These are phyloP conservation scores for Blastomussa wellsi DNA, from an alignment of 92 coral and sea anemone species.

Conservation along the genomic window DNA sequence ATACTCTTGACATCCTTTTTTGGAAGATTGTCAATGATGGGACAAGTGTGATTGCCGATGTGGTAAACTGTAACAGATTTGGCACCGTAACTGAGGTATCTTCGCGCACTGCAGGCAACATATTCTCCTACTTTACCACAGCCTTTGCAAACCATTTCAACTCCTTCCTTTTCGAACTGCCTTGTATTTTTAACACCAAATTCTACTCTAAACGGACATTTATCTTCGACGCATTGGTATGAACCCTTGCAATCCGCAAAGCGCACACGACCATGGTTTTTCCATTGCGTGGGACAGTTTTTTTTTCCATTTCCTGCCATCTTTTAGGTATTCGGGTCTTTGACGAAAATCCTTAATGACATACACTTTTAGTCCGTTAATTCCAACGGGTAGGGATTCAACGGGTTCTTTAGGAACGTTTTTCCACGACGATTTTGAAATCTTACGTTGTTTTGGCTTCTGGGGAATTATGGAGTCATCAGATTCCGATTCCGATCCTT, in stretches of 20 bases:
- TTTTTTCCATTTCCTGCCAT: slow-evolving; percentile 62
- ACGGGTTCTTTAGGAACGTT: not conserved
- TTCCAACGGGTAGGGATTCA: not conserved
- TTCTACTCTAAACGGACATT: slow-evolving; percentile 47
- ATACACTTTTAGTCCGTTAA: slow-evolving; percentile 34
- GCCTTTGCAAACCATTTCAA: slow-evolving; percentile 44
- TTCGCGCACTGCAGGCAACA: no score
- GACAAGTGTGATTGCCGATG: no score
- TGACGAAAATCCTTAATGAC: slow-evolving; percentile 12
- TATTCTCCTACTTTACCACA: slow-evolving; percentile 48
- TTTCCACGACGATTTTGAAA: slow-evolving; percentile 7
- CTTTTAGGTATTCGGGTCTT: slow-evolving; percentile 9
- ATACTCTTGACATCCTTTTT: slow-evolving; percentile 33
- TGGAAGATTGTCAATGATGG: slow-evolving; percentile 30
- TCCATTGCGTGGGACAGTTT: slow-evolving; percentile 46
- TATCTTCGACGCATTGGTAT: slow-evolving; percentile 28
- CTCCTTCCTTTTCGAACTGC: slow-evolving; percentile 51
- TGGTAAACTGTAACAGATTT: slow-evolving; percentile 57
- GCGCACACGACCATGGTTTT: slow-evolving; percentile 49
- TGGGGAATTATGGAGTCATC: slow-evolving; percentile 16
- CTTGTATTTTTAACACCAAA: slow-evolving; percentile 56
- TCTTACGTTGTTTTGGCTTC: no score
- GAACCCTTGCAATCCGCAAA: slow-evolving; percentile 59
- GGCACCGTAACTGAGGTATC: slow-evolving; percentile 56
- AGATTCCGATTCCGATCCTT: slow-evolving; percentile 28